phyloP scores from a whole-genome alignment of 2,797 vertebrate genomes.

The Pangasius mekongensis region DNA sequence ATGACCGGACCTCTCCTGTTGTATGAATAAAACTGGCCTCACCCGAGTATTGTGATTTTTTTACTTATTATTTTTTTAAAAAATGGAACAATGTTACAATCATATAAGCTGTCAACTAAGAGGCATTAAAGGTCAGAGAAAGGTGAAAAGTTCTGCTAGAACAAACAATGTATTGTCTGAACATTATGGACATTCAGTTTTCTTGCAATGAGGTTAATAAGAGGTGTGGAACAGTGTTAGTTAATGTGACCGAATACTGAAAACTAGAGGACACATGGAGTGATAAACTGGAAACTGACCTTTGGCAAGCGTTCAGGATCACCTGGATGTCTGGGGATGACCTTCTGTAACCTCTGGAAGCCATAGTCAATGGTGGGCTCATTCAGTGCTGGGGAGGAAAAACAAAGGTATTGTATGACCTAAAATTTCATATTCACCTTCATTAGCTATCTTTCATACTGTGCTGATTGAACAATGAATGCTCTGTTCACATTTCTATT shows the following conservation, averaged over 20 bases:
- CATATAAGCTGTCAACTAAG: background rate
- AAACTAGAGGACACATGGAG: conserved; percentile 1
- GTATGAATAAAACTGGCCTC: background rate
- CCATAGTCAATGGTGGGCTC: conserved; percentile 99
- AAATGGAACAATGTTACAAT: background rate
- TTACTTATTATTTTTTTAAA: background rate
- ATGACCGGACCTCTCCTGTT: conserved; percentile 7
- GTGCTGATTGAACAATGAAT: background rate
- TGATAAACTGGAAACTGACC: conserved; percentile 70
- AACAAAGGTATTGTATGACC: conserved; percentile 44
- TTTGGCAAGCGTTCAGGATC: conserved; percentile 98
- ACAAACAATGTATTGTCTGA: background rate
- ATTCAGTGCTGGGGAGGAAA: conserved; percentile 85
- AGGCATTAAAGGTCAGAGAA: background rate
- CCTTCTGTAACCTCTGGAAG: conserved; percentile 99
- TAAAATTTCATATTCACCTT: conserved; percentile 22
- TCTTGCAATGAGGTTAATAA: background rate
- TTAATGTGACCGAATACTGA: background rate
- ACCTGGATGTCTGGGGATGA: conserved; percentile 96
- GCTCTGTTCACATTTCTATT: background rate
- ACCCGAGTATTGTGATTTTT: background rate
- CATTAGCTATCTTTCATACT: conserved; percentile 14
- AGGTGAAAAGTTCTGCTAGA: background rate
- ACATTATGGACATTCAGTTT: background rate
- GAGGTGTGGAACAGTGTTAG: background rate